Conservation (phyloP, 2,113 vertebrate species). For the Cinclus mexicanus region DNA sequence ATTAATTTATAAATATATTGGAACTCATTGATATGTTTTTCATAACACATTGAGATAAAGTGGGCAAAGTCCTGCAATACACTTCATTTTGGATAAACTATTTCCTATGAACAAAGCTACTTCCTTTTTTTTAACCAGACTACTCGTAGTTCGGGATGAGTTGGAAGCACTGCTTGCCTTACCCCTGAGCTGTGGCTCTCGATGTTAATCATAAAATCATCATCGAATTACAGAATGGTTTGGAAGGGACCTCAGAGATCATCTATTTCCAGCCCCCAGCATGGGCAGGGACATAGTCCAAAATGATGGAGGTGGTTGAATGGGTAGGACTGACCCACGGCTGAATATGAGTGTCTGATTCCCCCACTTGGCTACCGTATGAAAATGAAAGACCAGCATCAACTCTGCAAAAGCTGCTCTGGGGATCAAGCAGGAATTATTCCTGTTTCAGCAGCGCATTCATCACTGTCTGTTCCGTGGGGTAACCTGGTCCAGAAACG, state of each 20-base stretch:
- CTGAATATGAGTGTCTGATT: too few relatives aligned
- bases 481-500: not conserved
- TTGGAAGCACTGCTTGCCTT: not conserved
- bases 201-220: not conserved
- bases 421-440: not conserved
- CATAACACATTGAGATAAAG: not conserved
- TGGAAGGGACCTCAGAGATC: not conserved
- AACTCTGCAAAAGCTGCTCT: not conserved
- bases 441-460: not conserved
- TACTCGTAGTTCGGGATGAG: accelerated
- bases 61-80: not conserved
- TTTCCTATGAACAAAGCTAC: not conserved
- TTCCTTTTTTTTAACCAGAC: not conserved
- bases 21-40: not conserved
- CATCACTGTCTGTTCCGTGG: accelerated
- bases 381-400: not conserved
- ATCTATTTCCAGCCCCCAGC: not conserved
- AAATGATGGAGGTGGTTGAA: not conserved
- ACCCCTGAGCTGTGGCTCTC: not conserved
- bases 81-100: not conserved
- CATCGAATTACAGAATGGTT: not conserved
- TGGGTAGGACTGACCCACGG: accelerated
- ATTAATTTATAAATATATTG: not conserved
- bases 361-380: accelerated
- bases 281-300: not conserved